Percentiles rank a stretch among this genome's conserved stretches.
phyloP scores from a whole-genome alignment of 2,888 invertebrate genomes.

The Sylvicola cinctus region DNA sequence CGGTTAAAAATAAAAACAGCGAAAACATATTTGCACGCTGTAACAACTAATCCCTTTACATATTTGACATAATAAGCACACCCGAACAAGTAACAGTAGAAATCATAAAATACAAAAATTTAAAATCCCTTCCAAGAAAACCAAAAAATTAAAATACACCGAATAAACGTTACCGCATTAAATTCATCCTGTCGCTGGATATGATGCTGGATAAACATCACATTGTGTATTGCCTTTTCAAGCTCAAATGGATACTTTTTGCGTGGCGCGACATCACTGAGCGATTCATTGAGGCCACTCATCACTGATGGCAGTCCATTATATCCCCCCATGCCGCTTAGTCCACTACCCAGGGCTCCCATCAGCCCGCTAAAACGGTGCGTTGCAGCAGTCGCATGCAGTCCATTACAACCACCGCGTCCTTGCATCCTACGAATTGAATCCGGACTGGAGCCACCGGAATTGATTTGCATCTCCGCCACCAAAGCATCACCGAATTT shows the following conservation, averaged over 20 bases:
- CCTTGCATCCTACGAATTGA: conserved; percentile 43
- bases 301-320: conserved; percentile 68
- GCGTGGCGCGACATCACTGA: conserved; percentile 55
- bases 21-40: too few species aligned
- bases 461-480: conserved; percentile 42
- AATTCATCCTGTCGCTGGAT: conserved; percentile 88
- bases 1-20: too few species aligned
- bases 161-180: conserved; percentile 53
- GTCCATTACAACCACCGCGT: conserved; percentile 59
- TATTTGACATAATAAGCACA: too few species aligned
- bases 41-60: too few species aligned
- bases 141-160: too few species aligned
- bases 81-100: too few species aligned
- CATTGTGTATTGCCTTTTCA: conserved; percentile 84
- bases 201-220: conserved; percentile 89
- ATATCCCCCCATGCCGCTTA: conserved; percentile 39
- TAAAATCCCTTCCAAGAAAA: too few species aligned
- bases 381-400: conserved; percentile 55
- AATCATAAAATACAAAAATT: too few species aligned
- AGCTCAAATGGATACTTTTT: conserved; percentile 84
- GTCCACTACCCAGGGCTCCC: conserved; percentile 43
- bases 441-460: conserved; percentile 57
- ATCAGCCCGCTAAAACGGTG: conserved; percentile 58
- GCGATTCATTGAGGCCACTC: conserved; percentile 64
- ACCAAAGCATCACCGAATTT: conserved; percentile 54